Evolutionary conservation across 2,113 vertebrate genomes (phyloP).

Genomic region (Laticauda colubrina): DNA sequence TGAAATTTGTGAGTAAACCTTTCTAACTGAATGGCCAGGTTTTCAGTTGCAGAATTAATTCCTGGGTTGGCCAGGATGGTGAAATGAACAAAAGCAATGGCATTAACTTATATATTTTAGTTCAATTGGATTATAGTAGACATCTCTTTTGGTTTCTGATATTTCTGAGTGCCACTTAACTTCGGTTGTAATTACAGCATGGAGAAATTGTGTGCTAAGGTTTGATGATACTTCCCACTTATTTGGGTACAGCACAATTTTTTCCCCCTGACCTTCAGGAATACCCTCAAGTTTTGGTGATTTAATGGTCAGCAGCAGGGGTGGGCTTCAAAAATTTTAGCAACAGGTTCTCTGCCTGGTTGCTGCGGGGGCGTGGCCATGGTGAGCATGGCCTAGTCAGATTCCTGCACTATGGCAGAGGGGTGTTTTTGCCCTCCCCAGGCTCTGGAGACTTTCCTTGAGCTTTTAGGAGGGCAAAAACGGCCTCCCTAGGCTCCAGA

Average conservation of each 20-base stretch:
- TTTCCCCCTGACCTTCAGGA: neutral
- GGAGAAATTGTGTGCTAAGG: neutral
- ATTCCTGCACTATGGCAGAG: too few species aligned
- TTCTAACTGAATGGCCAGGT: neutral
- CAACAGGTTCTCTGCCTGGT: too few species aligned
- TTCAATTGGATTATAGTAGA: neutral
- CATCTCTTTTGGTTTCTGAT: neutral
- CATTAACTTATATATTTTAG: neutral
- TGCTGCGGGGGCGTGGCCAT: too few species aligned
- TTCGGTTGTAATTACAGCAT: neutral
- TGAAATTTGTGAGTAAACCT: slow-evolving; percentile 33
- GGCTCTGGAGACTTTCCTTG: too few species aligned
- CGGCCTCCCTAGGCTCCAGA: too few species aligned
- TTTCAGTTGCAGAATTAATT: neutral
- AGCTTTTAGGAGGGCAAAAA: too few species aligned
- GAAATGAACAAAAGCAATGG: neutral
- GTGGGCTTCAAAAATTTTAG: too few species aligned
- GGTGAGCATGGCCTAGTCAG: too few species aligned
- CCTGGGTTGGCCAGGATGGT: neutral
- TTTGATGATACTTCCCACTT: neutral
- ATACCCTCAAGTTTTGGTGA: neutral
- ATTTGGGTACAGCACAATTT: neutral
- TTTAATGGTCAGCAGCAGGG: neutral
- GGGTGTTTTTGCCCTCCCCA: too few species aligned
- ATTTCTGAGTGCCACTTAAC: neutral